Evolutionary conservation across 2,888 invertebrate genomes (phyloP).

Genomic region (Andricus quercusramuli): DNA sequence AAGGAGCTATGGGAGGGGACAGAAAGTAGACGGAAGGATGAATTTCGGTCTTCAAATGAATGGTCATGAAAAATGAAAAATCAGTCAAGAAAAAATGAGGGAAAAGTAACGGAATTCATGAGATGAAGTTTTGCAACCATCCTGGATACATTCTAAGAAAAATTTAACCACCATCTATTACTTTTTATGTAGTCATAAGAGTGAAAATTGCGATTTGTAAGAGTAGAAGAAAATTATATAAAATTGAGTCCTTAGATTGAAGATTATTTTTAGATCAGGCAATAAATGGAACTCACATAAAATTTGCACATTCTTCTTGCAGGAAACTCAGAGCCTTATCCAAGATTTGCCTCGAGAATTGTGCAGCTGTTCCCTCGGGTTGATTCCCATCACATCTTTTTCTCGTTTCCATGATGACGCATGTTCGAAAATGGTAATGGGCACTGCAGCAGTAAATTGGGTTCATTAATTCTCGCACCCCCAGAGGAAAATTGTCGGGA

Average conservation of each 20-base stretch:
- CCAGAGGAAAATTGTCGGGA: neutral
- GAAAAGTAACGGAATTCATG: too few relatives aligned
- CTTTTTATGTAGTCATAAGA: too few relatives aligned
- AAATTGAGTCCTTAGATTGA: neutral
- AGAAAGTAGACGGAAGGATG: too few relatives aligned
- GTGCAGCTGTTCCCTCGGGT: conserved; percentile 79
- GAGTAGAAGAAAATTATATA: too few relatives aligned
- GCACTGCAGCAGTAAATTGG: conserved; percentile 76
- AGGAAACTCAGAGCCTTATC: conserved; percentile 82
- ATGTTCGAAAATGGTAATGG: conserved; percentile 82
- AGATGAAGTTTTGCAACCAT: too few relatives aligned
- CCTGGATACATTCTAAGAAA: too few relatives aligned
- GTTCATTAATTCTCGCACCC: conserved; percentile 13
- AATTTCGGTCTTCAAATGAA: too few relatives aligned
- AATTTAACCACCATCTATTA: too few relatives aligned
- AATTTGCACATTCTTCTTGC: conserved; percentile 82
- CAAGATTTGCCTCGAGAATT: conserved; percentile 81
- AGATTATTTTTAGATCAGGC: neutral
- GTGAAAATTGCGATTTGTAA: too few relatives aligned
- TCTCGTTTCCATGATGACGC: conserved; percentile 80
- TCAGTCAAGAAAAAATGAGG: too few relatives aligned
- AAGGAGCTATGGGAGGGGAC: too few relatives aligned
- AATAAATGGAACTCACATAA: conserved; percentile 78
- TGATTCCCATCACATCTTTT: conserved; percentile 80
- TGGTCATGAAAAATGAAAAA: too few relatives aligned